phyloP scores from a whole-genome alignment of 2,888 invertebrate genomes.

The Cephus nigrinus region DNA sequence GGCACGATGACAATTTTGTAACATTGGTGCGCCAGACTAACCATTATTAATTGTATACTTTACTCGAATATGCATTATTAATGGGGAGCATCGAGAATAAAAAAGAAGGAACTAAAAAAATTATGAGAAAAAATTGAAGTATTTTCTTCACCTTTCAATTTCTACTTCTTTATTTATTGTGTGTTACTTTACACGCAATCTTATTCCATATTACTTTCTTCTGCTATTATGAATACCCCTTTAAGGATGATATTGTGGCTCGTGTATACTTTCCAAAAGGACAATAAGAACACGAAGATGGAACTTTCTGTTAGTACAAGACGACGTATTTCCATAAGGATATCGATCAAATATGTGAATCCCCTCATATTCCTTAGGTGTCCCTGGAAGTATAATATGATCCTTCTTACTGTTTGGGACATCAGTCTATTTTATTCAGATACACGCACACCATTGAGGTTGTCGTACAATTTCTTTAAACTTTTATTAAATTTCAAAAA shows the following conservation, averaged over 20 bases:
- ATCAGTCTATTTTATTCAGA: background rate
- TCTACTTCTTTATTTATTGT: background rate
- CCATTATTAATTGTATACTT: slow-evolving; percentile 42
- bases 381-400: background rate
- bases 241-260: background rate
- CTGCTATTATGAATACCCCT: background rate
- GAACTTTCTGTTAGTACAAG: background rate
- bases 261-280: background rate
- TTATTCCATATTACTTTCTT: background rate
- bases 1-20: slow-evolving; percentile 41
- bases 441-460: background rate
- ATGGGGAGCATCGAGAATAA: slow-evolving; percentile 50
- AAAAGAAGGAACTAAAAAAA: slow-evolving; percentile 4
- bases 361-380: background rate
- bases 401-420: background rate
- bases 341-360: slow-evolving; percentile 39
- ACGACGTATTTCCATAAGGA: slow-evolving; percentile 17
- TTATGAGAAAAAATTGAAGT: slow-evolving; percentile 22
- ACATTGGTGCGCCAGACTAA: slow-evolving; percentile 43
- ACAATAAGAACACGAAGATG: background rate
- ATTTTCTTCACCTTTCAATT: background rate
- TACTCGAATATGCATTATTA: slow-evolving; percentile 51
- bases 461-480: background rate
- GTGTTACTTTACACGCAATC: background rate
- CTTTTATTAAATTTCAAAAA: background rate